Evolutionary conservation across 1,140 invertebrate genomes (phyloP), one percentile per base, ranked within the genome.

Genomic region (Papilio polyxenes): DNA sequence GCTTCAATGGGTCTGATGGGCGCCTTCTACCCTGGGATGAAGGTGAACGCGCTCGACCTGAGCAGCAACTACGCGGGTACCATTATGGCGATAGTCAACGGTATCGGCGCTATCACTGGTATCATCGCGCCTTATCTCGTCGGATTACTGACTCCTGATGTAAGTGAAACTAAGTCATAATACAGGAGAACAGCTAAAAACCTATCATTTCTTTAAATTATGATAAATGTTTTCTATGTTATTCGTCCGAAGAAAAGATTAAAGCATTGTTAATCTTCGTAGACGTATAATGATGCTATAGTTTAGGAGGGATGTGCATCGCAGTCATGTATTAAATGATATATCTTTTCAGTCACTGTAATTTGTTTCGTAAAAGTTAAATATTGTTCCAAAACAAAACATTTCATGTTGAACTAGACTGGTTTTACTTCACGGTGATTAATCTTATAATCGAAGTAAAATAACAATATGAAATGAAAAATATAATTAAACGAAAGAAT

Each of bases 41-140:
- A 96, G 85, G 96, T 97, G 11, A 97, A 98, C 87, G 96, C 97
- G 2, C 93, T 98, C 76, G 97, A 98, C 90, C 95, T 98, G 81
- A 97, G 97, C 85, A 96, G 97, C 48, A 97, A 97, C 85, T 98
- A 96, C 89, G 96, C 97, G 8, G 97, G 97, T 81, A 96, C 96
- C 0, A 91, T 98, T 72, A 97, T 97, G 97, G 97, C 97, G 0
- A 94, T 98, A 8, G 96, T 97, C 0, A 98, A 98, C 85, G 97
- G 97, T 0, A 95, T 97, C 62, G 97, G 97, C 0, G 96, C 97
- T 0, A 88, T 98, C 49, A 96, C 96, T 20, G 97, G 97, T 65
- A 97, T 97, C 84, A 92, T 97, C 31, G 96, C 96, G 20, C 98
- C 98, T 0, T 96, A 96, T 88, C 93, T 98, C 23, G 97, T 98